Base-by-base conservation (phyloP, 37 sponge, comb jelly and placozoan genomes). In the Aphrocallistes beatrix region DNA sequence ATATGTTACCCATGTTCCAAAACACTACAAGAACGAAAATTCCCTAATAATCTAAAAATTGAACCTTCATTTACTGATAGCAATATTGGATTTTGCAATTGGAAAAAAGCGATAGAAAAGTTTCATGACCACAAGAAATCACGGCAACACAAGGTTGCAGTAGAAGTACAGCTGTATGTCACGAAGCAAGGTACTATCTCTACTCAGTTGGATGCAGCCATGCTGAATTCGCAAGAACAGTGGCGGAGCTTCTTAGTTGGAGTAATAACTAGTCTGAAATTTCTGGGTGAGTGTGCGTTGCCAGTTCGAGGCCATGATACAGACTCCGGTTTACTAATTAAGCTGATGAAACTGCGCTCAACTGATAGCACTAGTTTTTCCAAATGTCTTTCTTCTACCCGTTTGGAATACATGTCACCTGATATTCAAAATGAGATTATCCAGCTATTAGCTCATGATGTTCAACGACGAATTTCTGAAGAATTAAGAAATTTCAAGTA, bases 321-420 rank as follows among this genome's bases (percentile, higher is more conserved):
- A 42, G 6, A 42, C 45, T 42, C 45, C 13, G 45, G 45, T 42
- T 13, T 42, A 42, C 13, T 42, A 42, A 25, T 60, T 30, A 32
- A 60, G 75, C 75, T 60, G 75, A 60, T 60, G 75, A 60, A 60
- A 60, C 21, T 60, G 75, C 34, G 75, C 75, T 60, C 75, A 60
- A 60, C 75, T 60, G 75, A 28, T 60, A 3, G 75, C 34, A 60
- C 8, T 13, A 60, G 75, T 28, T 60, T 60, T 60, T 21, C 75
- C 32, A 60, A 60, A 30, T 60, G 75, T 60, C 75, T 60, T 60
- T 60, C 75, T 25, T 60, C 75, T 28, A 60, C 6, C 75, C 75
- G 34, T 60, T 60, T 60, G 75, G 75, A 28, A 60, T 60, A 60
- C n/a, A 60, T 60, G 75, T 60, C 75, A 60, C 75, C 75, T 6